Percentiles rank a stretch among this genome's conserved stretches.
Conservation (phyloP, 1,140 invertebrate species). For the Melanaphis sacchari region DNA sequence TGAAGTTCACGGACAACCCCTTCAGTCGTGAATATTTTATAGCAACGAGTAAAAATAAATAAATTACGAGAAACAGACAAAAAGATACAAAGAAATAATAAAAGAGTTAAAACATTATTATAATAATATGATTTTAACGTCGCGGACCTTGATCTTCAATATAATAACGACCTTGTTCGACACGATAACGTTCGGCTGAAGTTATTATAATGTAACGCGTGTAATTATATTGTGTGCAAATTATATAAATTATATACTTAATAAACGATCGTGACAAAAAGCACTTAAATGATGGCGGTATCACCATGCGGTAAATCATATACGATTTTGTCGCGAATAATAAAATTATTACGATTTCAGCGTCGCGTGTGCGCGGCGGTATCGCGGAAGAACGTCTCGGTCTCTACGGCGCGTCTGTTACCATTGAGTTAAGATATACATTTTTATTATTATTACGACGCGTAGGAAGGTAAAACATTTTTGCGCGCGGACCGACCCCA, state of each 20-base stretch:
- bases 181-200: background rate
- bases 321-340: background rate
- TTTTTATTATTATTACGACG: background rate
- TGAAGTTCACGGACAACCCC: constrained; percentile 50
- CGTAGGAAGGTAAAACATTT: background rate
- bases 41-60: background rate
- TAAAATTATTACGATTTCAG: background rate
- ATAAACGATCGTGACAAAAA: background rate
- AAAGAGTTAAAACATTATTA: background rate
- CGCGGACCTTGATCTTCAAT: background rate
- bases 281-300: background rate
- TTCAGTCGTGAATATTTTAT: constrained; percentile 15
- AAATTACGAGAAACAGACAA: background rate
- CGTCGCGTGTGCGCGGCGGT: background rate
- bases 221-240: background rate
- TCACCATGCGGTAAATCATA: background rate
- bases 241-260: background rate
- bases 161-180: background rate
- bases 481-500: background rate
- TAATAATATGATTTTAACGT: background rate
- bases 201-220: background rate
- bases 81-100: background rate
- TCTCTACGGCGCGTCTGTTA: background rate
- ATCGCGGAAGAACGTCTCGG: background rate
- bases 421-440: background rate